Base-by-base conservation (phyloP, 2,888 invertebrate species). In the Amiota minor region DNA sequence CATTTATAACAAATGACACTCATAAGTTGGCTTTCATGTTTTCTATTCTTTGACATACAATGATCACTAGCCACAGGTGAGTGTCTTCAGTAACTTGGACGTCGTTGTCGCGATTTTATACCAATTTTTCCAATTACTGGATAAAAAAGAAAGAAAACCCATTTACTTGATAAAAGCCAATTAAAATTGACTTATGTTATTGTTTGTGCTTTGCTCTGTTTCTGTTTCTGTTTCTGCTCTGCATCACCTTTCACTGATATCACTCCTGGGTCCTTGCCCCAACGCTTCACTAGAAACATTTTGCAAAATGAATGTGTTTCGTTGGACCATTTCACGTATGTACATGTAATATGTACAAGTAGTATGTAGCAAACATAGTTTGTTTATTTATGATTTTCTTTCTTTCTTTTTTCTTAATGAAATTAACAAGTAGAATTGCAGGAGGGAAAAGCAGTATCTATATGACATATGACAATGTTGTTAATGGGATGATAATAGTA, bases 151-250 rank as follows among this genome's bases (percentile, higher is more conserved):
- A 12, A 74, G 76, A 83, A 78, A 80, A 74, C 77, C 76, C 75
- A 76, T 77, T 72, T 75, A 78, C 82, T 79, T 80, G 80, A 81
- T 82, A 78, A 82, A 80, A 83, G 82, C 79, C 81, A 85, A 82
- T 82, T 82, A 82, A 83, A 83, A 83, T 77, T 80, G 81, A 82
- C 80, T 80, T 81, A 81, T 85, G 83, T 73, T 72, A 74, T 81
- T 81, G 82, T 81, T 81, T 80, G 78, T 76, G 70, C 76, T 76
- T 80, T 61, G 59, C n/a, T n/a, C 16, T n/a, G 9, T 16, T 16
- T n/a, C 35, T 35, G 23, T 23, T 23, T 23, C 23, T 23, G 23
- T 12, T 53, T 53, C 12, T 9, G 12, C 50, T 14, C n/a, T 14
- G 50, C 50, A 1, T 16, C 53, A 53, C 9, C 53, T n/a, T 10